Percentiles rank a stretch among this genome's conserved stretches.
These are phyloP conservation scores for Proctacanthus coquilletti DNA, from an alignment of 1,140 invertebrate genomes.

Conservation along the genomic window DNA sequence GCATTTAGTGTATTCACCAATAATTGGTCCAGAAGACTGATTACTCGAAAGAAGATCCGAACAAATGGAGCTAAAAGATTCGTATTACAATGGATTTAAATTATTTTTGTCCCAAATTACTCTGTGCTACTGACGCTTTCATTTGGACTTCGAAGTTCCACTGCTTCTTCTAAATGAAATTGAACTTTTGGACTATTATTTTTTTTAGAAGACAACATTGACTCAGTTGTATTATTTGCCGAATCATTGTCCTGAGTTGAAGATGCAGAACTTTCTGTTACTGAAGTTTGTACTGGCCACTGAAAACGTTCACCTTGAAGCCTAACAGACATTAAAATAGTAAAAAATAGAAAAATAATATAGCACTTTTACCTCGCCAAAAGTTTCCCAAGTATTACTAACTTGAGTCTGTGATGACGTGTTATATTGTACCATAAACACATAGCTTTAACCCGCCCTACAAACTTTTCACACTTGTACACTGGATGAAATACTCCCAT, in stretches of 20 bases:
- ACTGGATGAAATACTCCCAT: conserved; percentile 56
- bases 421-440: conserved; percentile 85
- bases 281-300: conserved; percentile 25
- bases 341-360: background rate
- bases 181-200: conserved; percentile 4
- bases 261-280: conserved; percentile 16
- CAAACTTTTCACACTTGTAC: conserved; percentile 50
- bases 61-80: too few species aligned
- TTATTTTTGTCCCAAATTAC: conserved; percentile 1
- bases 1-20: background rate
- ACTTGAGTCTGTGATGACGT: conserved; percentile 61
- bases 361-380: conserved; percentile 34
- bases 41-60: background rate
- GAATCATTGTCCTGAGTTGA: conserved; percentile 25
- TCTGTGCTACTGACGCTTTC: conserved; percentile 5
- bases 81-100: too few species aligned
- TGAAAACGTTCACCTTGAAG: conserved; percentile 28
- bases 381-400: conserved; percentile 61
- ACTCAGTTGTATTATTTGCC: conserved; percentile 23
- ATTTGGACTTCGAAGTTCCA: background rate
- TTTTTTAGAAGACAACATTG: conserved; percentile 4
- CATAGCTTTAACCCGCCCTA: conserved; percentile 55
- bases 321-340: conserved; percentile 8
- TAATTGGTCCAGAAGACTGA: background rate
- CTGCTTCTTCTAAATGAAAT: background rate